A percentile compares a stretch with the other conserved stretches of the same genome.
Conservation (phyloP, 2,797 vertebrate species). For the Triplophysa yarkandensis region DNA sequence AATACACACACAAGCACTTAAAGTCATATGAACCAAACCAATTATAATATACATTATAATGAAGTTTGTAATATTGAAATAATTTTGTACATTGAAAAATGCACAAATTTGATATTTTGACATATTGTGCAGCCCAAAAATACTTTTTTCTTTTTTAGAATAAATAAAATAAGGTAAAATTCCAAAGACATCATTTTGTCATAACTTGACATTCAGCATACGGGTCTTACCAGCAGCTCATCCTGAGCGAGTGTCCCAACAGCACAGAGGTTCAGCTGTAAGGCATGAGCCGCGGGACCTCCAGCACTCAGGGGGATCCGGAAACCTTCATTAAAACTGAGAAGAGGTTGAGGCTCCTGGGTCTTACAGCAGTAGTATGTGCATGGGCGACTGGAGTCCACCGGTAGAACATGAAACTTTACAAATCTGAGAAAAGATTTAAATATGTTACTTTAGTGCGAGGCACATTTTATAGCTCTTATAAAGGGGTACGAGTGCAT, state of each 20-base stretch:
- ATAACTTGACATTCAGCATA: not conserved
- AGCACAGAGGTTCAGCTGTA: constrained; percentile 89
- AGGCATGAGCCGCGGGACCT: constrained; percentile 78
- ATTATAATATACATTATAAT: too few relatives aligned
- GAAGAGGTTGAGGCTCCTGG: constrained; percentile 83
- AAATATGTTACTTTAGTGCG: not conserved
- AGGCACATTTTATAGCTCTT: not conserved
- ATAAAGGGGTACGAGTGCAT: not conserved
- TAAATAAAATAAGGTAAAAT: too few relatives aligned
- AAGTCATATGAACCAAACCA: too few relatives aligned
- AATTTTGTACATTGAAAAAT: too few relatives aligned
- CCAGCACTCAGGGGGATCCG: constrained; percentile 84
- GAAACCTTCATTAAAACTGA: constrained; percentile 95
- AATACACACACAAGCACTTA: too few relatives aligned
- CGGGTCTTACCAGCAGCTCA: constrained; percentile 84
- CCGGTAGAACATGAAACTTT: constrained; percentile 88
- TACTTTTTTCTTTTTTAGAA: too few relatives aligned
- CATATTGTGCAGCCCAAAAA: too few relatives aligned
- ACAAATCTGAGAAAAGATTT: constrained; percentile 78
- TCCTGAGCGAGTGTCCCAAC: constrained; percentile 87
- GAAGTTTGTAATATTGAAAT: too few relatives aligned
- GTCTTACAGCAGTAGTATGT: constrained; percentile 92
- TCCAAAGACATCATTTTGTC: not conserved
- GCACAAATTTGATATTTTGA: too few relatives aligned
- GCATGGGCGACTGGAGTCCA: constrained; percentile 82